Base-by-base conservation (phyloP, 2,888 invertebrate species). In the Ferrisia virgata region DNA sequence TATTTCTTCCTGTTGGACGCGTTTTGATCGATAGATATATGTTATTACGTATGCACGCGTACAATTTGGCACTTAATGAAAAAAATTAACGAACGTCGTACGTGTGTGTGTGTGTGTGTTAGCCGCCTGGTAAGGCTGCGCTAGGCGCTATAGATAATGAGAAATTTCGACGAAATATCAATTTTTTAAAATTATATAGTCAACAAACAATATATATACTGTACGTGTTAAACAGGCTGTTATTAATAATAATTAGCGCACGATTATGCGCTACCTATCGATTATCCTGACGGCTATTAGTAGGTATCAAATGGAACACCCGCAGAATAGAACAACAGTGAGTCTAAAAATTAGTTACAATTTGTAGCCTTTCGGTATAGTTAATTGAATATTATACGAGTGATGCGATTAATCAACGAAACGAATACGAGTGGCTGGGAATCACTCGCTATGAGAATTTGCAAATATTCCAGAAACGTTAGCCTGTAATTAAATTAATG, bases 201-300 rank as follows among this genome's bases (percentile, higher is more conserved):
- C 72, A 72, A 72, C 72, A 64, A 31, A 64, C 31, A 72, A 72
- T 72, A 33, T 72, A 72, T n/a, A 72, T n/a, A n/a, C n/a, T n/a
- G n/a, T n/a, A n/a, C 15, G 72, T 18, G 33, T 72, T 72, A 72
- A 72, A 36, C 9, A 72, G 72, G n/a, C 72, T 31, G 33, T 72
- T 72, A 72, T 72, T 72, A 72, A 72, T 72, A 72, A 72, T 72
- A 72, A 72, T 72, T 72, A 72, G 72, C 72, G 72, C 72, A 72
- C 72, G 72, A n/a, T 33, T 72, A n/a, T 18, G 72, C 33, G 72
- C 72, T 36, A 72, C 31, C 72, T 72, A 72, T 72, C 72, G 72
- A 72, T 72, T 72, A 72, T 33, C 33, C 72, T 72, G 72, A 33
- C 72, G 72, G 72, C 72, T 72, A 72, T 72, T 72, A 33, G 31